Conservation (phyloP, 1,140 invertebrate species). For the Drosophila suzukii region DNA sequence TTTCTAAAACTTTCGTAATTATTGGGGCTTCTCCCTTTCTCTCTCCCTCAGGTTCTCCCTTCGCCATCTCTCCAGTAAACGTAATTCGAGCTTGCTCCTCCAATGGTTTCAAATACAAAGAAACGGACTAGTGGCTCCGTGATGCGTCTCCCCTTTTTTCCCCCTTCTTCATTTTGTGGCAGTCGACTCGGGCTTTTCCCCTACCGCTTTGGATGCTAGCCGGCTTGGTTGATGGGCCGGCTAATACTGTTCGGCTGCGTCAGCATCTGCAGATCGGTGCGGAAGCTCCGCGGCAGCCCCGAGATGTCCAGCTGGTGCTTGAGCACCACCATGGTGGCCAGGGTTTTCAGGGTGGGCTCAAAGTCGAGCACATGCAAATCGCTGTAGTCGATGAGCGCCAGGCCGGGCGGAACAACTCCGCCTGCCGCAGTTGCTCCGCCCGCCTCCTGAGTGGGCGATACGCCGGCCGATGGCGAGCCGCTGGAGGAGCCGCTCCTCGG, state of each 20-base stretch:
- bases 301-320: conserved; percentile 87
- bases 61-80: conserved; percentile 3
- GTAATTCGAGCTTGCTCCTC: conserved; percentile 29
- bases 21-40: conserved; percentile 12
- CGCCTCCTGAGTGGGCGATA: conserved; percentile 8
- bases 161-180: conserved; percentile 19
- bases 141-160: neutral
- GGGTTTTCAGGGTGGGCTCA: conserved; percentile 89
- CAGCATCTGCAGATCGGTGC: conserved; percentile 85
- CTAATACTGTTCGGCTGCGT: conserved; percentile 85
- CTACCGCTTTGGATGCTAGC: conserved; percentile 54
- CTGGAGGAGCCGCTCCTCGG: conserved; percentile 61
- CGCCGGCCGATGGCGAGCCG: neutral
- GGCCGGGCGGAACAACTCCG: conserved; percentile 15
- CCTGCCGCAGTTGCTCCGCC: conserved; percentile 14
- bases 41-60: neutral
- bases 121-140: conserved; percentile 37
- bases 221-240: conserved; percentile 78
- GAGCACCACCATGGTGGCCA: conserved; percentile 88
- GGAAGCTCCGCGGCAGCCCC: conserved; percentile 87
- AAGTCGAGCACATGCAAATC: conserved; percentile 92
- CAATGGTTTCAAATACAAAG: conserved; percentile 11
- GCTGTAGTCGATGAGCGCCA: conserved; percentile 89
- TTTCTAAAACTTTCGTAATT: conserved; percentile 56
- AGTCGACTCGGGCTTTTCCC: conserved; percentile 15